Evolutionary conservation across 2,113 vertebrate species (phyloP).

Genomic region (Actenoides hombroni): DNA sequence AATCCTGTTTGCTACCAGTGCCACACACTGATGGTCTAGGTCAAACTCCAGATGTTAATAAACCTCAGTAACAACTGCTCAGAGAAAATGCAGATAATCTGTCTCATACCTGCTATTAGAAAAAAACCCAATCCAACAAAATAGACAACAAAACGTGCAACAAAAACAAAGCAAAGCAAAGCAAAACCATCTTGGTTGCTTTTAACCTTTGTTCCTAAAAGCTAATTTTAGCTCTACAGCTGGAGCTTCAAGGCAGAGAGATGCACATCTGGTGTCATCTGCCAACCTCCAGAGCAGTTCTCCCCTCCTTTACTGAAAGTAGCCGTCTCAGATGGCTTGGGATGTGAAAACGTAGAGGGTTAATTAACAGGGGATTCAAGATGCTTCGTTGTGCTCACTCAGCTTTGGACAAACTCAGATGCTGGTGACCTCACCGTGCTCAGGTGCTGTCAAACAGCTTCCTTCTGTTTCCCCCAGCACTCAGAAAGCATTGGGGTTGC

Average conservation of each 20-base stretch:
- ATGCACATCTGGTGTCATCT: not conserved
- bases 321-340: not conserved
- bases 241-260: constrained; percentile 2
- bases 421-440: not conserved
- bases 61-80: constrained; percentile 26
- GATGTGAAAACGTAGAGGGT: not conserved
- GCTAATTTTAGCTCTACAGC: constrained; percentile 8
- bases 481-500: not conserved
- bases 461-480: not conserved
- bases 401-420: not conserved
- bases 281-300: not conserved
- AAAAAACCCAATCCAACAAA: not conserved
- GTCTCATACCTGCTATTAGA: constrained; percentile 21
- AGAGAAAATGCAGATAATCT: constrained; percentile 42
- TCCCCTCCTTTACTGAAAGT: not conserved
- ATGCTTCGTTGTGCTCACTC: not conserved
- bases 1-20: constrained; percentile 63
- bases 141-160: not conserved
- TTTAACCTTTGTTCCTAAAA: constrained; percentile 23
- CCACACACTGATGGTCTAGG: constrained; percentile 58
- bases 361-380: not conserved
- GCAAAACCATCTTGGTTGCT: not conserved
- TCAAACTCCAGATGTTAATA: constrained; percentile 67
- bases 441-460: constrained; percentile 10
- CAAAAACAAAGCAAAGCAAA: not conserved